Evolutionary conservation across 30 jellyfish, hydroid and myxozoan genomes (phyloP).

Genomic region (Pseudorhiza aurosa): DNA sequence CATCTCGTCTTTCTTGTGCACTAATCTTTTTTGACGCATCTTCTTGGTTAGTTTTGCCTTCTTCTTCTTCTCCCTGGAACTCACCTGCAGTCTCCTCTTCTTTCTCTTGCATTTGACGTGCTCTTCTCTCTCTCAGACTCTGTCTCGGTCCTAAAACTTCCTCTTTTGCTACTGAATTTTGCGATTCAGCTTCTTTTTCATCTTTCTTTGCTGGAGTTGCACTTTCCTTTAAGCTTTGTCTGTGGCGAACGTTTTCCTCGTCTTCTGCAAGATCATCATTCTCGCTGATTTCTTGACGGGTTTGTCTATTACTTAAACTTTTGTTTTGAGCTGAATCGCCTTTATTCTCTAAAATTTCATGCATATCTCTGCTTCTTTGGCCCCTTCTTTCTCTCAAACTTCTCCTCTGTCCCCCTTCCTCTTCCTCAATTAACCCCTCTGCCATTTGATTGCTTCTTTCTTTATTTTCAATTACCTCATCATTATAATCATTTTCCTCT

Average conservation of each 20-base stretch:
- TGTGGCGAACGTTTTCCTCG: neutral
- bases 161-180: neutral
- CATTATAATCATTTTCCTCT: conserved; percentile 8
- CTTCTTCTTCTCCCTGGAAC: neutral
- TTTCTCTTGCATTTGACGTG: too few relatives aligned
- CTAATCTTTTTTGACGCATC: neutral
- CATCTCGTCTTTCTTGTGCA: neutral
- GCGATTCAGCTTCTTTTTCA: neutral
- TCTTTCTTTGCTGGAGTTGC: neutral
- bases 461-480: conserved; percentile 11
- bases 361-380: neutral
- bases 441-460: conserved; percentile 9
- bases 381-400: conserved; percentile 7
- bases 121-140: neutral
- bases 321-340: too few relatives aligned
- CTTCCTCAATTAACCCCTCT: neutral
- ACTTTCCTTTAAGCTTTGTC: neutral
- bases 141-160: too few relatives aligned
- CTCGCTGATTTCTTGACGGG: too few relatives aligned
- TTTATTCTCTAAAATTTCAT: neutral
- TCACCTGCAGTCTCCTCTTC: too few relatives aligned
- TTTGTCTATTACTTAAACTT: too few relatives aligned
- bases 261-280: too few relatives aligned
- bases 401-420: neutral
- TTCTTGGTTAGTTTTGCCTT: neutral